Evolutionary conservation across 2,888 invertebrate genomes (phyloP), one percentile per base, ranked within the genome.

Genomic region (Plusia festucae): DNA sequence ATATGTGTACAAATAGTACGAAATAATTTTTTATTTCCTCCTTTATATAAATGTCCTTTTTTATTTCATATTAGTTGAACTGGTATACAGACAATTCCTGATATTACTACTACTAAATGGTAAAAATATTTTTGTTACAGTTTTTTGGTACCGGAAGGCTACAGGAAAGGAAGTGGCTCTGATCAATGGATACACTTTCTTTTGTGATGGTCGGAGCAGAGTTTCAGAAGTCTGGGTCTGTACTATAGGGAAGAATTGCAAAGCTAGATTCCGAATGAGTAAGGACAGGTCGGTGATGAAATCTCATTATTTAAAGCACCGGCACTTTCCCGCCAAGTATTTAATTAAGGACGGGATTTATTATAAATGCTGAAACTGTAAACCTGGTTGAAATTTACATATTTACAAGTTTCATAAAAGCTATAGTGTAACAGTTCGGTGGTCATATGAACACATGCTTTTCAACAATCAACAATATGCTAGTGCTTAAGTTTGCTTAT

Each of bases 131-230:
- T 30, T 16, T 32, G 24, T 71, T 65, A 11, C 59, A 78, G 73
- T 78, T 0, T 11, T 46, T 1, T 69, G 79, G 57, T 68, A 72
- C 0, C 51, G 55, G 15, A 88, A 82, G 18, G 32, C 8, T 4
- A 57, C 59, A 11, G 87, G 87, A 0, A 88, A 82, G 24, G 65
- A 68, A 32, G 40, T 87, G 34, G 84, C 84, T 0, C 53, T 91
- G 0, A 53, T 86, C 0, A 59, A 85, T 2, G 84, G 86, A 0
- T 89, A 73, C 65, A 83, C 86, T 0, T 91, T 83, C 70, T 86
- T 86, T 65, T 66, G 61, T 5, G 57, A 65, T 9, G 27, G 46
- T 0, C 55, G 60, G 5, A 44, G 7, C 4, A 65, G 46, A 6
- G 7, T 22, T 0, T 67, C 59, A 0, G 66, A 64, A 1, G 15